Evolutionary conservation across 1,140 invertebrate genomes (phyloP).

Genomic region (Stegodyphus mimosarum): DNA sequence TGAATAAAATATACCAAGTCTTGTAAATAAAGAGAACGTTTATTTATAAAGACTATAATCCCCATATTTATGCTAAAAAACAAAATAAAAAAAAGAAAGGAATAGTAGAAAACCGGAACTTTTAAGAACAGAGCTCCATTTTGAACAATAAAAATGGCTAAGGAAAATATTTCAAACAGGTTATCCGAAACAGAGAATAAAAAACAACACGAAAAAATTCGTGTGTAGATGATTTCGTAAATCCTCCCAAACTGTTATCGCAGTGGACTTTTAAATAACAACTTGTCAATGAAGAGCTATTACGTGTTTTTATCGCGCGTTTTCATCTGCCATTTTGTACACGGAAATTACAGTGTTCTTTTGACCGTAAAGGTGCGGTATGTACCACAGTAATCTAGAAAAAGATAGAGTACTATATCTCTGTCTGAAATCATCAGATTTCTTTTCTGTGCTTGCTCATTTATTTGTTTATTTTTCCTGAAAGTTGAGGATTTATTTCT

Average conservation of each 20-base stretch:
- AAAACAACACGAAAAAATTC: no score
- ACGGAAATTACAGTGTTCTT: conserved; percentile 43
- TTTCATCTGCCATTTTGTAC: conserved; percentile 24
- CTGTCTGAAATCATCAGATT: not conserved
- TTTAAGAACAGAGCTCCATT: not conserved
- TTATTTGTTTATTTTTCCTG: no score
- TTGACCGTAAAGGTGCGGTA: conserved; percentile 13
- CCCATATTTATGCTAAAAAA: not conserved
- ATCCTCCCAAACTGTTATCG: conserved; percentile 41
- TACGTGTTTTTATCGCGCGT: conserved; percentile 4
- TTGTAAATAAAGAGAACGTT: not conserved
- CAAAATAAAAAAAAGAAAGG: not conserved
- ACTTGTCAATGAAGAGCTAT: conserved; percentile 44
- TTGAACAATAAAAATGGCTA: conserved; percentile 22
- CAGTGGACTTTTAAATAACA: conserved; percentile 39
- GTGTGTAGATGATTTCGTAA: conserved; percentile 8
- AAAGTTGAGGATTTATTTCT: no score
- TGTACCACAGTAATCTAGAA: not conserved
- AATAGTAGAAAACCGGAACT: conserved; percentile 4
- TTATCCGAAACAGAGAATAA: not conserved
- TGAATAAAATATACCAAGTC: not conserved
- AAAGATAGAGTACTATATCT: conserved; percentile 11
- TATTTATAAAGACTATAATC: not conserved
- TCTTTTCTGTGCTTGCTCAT: no score
- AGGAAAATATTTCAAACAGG: conserved; percentile 14